Percentiles rank a stretch among this genome's conserved stretches.
phyloP scores from a whole-genome alignment of 2,113 vertebrate genomes.

The Hassar affinis region DNA sequence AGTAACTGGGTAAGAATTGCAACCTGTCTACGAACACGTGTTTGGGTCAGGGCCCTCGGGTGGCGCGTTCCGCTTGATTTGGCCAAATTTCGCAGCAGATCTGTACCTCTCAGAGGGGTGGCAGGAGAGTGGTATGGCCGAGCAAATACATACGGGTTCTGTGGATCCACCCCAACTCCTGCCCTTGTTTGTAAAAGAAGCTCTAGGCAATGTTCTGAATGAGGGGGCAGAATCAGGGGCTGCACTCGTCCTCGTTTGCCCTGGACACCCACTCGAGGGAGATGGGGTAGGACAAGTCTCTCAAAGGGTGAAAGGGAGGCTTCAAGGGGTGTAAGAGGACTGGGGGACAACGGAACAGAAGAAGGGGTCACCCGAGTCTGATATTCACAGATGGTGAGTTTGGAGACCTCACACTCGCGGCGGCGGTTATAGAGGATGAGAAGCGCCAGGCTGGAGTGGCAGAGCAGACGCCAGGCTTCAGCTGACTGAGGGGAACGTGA shows the following conservation, averaged over 20 bases:
- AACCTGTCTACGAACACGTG: conserved; percentile 71
- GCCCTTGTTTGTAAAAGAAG: conserved; percentile 73
- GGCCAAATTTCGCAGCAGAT: conserved; percentile 74
- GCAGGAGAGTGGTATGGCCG: conserved; percentile 76
- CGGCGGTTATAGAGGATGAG: conserved; percentile 79
- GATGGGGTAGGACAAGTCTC: conserved; percentile 69
- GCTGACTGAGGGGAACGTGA: conserved; percentile 71
- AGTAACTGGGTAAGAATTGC: conserved; percentile 76
- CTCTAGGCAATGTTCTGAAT: conserved; percentile 74
- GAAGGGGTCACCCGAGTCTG: conserved; percentile 57
- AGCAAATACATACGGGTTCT: conserved; percentile 75
- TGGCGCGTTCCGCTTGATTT: conserved; percentile 72
- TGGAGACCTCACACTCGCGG: conserved; percentile 76
- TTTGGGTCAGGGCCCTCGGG: conserved; percentile 67
- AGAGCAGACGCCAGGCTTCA: conserved; percentile 76
- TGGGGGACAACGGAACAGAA: conserved; percentile 39
- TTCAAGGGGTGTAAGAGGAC: conserved; percentile 62
- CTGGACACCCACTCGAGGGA: conserved; percentile 70
- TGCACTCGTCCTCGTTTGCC: conserved; percentile 74
- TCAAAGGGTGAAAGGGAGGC: conserved; percentile 73
- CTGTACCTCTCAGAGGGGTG: conserved; percentile 74
- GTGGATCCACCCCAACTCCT: conserved; percentile 73
- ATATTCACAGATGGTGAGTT: conserved; percentile 75
- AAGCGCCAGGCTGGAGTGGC: conserved; percentile 76
- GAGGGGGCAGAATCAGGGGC: conserved; percentile 73